These are phyloP conservation scores for Dicyrtoma fusca DNA, from an alignment of 2,888 invertebrate genomes.

Conservation along the genomic window DNA sequence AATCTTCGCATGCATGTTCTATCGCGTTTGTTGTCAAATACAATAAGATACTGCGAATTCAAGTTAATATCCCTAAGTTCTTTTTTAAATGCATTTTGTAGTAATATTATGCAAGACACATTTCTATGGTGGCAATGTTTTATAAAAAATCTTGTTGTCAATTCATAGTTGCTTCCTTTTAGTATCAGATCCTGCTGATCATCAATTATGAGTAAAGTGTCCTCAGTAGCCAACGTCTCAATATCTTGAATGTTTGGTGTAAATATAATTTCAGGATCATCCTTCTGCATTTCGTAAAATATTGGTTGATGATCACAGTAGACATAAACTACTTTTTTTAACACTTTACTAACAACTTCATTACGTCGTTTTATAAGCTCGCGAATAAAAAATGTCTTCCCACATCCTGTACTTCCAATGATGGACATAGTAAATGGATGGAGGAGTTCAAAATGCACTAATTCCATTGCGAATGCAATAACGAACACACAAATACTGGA, in stretches of 20 bases:
- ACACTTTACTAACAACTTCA: not conserved
- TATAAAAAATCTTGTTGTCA: not conserved
- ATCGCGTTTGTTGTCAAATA: not conserved
- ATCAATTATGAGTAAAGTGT: not conserved
- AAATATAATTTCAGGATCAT: slow-evolving; percentile 2
- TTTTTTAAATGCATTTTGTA: not conserved
- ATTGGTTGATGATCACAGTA: too few species aligned
- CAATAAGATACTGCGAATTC: not conserved
- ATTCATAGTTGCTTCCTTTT: not conserved
- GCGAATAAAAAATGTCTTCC: not conserved
- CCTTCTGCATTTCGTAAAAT: not conserved
- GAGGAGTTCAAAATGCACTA: not conserved
- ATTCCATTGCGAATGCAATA: not conserved
- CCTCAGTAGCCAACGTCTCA: not conserved
- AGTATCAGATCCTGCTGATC: not conserved
- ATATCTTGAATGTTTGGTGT: not conserved
- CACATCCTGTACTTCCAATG: not conserved
- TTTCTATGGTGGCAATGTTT: not conserved
- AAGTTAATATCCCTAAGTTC: not conserved
- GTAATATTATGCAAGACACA: not conserved
- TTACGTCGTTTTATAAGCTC: not conserved
- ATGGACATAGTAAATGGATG: not conserved
- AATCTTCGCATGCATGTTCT: not conserved
- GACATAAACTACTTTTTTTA: not conserved
- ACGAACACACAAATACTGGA: not conserved